phyloP scores from a whole-genome alignment of 1,140 invertebrate genomes.

The Sycobia sp. region DNA sequence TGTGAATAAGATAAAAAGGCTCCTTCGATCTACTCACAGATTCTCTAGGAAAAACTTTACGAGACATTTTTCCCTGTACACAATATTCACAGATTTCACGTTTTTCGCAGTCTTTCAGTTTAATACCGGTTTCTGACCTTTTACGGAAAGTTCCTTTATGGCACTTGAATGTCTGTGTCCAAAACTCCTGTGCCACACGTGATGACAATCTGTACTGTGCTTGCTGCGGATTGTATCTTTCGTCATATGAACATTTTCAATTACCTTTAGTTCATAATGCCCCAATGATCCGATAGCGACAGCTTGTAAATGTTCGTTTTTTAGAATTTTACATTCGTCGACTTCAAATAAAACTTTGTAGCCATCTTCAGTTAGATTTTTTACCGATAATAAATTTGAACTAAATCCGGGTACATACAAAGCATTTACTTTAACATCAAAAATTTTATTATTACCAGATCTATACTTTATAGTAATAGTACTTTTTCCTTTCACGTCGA shows the following conservation, averaged over 20 bases:
- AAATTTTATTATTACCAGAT: no score
- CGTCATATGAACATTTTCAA: no score
- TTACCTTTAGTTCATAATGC: constrained; percentile 9
- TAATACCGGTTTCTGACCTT: no score
- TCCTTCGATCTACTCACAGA: no score
- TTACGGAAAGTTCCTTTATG: no score
- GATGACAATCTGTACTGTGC: no score
- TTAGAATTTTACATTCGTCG: neutral
- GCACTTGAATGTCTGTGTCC: no score
- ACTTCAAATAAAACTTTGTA: constrained; percentile 44
- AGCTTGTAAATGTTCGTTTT: neutral
- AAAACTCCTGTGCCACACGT: no score
- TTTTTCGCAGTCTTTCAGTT: constrained; percentile 2
- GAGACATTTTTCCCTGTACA: constrained; percentile 37
- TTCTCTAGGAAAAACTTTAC: constrained; percentile 33
- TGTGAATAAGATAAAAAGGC: constrained; percentile 20
- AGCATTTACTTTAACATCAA: no score
- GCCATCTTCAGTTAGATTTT: constrained; percentile 38
- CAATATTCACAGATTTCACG: constrained; percentile 37
- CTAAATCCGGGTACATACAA: constrained; percentile 38
- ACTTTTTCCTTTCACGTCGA: no score
- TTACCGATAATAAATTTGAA: constrained; percentile 45
- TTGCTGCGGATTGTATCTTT: no score
- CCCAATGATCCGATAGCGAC: neutral
- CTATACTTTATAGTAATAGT: no score